A percentile compares a stretch with the other conserved stretches of the same genome.
These are phyloP conservation scores for Catostomus latipinnis DNA, from an alignment of 2,797 vertebrate genomes.

Conservation along the genomic window DNA sequence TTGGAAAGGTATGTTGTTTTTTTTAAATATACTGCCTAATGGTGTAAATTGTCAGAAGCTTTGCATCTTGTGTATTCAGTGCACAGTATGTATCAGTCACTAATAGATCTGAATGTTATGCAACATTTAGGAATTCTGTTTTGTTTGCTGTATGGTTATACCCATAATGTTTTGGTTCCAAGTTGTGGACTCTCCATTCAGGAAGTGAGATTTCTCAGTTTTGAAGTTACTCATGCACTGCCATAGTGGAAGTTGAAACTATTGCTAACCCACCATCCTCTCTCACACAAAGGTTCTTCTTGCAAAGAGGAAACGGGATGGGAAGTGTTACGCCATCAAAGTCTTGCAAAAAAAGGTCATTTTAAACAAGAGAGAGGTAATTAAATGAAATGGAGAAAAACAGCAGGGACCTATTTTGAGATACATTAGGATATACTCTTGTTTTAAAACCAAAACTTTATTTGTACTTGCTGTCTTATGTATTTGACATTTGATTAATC, in stretches of 20 bases:
- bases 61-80: neutral
- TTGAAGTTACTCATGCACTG: constrained; percentile 13
- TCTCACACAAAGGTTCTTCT: constrained; percentile 89
- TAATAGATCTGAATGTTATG: constrained; percentile 36
- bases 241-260: constrained; percentile 20
- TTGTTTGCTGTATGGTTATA: constrained; percentile 37
- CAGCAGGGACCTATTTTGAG: too few species aligned
- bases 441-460: neutral
- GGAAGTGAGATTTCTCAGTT: constrained; percentile 71
- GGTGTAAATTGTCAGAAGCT: neutral
- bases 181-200: constrained; percentile 56
- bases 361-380: constrained; percentile 98
- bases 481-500: too few species aligned
- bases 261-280: constrained; percentile 46
- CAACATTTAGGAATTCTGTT: constrained; percentile 4
- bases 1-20: constrained; percentile 91
- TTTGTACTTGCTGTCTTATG: neutral
- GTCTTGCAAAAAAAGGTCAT: constrained; percentile 97
- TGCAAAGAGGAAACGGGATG: constrained; percentile 91
- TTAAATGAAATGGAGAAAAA: neutral
- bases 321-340: constrained; percentile 95
- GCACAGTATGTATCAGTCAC: constrained; percentile 26
- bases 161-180: constrained; percentile 37
- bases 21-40: neutral
- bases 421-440: neutral